Base-by-base conservation (phyloP, 2,113 vertebrate genomes). In the Ictidomys tridecemlineatus region DNA sequence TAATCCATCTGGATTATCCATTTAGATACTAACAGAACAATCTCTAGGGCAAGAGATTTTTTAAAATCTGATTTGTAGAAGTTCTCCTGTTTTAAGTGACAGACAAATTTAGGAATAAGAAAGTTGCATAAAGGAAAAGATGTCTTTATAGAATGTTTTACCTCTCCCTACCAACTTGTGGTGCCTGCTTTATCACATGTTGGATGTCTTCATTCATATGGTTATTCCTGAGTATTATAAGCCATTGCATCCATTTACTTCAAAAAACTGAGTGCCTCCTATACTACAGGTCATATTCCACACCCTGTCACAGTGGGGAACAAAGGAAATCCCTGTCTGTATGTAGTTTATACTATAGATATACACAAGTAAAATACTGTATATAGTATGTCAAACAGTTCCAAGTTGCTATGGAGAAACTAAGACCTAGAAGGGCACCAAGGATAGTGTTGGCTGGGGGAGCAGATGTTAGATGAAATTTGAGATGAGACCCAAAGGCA, bases 31-130 rank as follows among this genome's bases (percentile, higher is more conserved):
- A 53, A 69, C 16, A 34, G 22, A 76, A 67, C n/a, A 76, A 80
- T 69, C 26, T 89, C 79, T 24, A 80, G 14, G 22, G 4, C 34
- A 37, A 89, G 34, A 91, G 4, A 87, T 22, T 73, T 34, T 74
- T 96, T 70, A 12, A 90, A 79, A 85, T 80, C 18, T 61, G 17
- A 89, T 39, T 56, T 85, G 30, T 85, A 92, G 74, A 11, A 58
- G 85, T 93, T 85, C 4, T 78, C 2, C 34, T 73, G 18, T 95
- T 93, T 67, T 22, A 72, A 45, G 42, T 63, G 24, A 4, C 42
- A 69, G 22, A 18, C 48, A 84, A 87, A 72, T 84, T 89, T 82
- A 88, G 53, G 28, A 89, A 37, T 56, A 58, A 65, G 6, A 53
- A 48, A 90, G 12, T 6, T 56, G 5, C 13, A 5, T n/a, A 51